A percentile compares a stretch with the other conserved stretches of the same genome.
phyloP scores from a whole-genome alignment of 2,113 vertebrate species.

The Thunnus maccoyii region DNA sequence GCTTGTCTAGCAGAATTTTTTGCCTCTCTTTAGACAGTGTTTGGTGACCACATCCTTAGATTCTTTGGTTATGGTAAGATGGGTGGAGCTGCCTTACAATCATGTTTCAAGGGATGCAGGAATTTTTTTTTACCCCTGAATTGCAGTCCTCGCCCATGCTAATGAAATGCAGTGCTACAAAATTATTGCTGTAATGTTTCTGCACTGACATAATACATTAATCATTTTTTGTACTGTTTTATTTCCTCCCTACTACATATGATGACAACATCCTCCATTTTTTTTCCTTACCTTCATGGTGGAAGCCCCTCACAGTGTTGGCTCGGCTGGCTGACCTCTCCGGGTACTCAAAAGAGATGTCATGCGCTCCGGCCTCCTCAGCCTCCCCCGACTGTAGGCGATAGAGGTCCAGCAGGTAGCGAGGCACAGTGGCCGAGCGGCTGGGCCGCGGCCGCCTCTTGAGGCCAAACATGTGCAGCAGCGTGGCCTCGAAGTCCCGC shows the following conservation, averaged over 20 bases:
- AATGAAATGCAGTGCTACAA: conserved; percentile 51
- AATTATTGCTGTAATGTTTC: conserved; percentile 39
- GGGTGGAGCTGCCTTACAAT: conserved; percentile 74
- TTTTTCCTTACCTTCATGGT: conserved; percentile 93
- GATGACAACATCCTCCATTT: rapidly evolving
- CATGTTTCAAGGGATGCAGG: conserved; percentile 67
- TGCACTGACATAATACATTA: conserved; percentile 24
- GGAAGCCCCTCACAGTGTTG: conserved; percentile 99
- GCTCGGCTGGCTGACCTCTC: conserved; percentile 95
- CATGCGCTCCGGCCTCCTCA: conserved; percentile 89
- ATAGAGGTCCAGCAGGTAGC: conserved; percentile 98
- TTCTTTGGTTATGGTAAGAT: conserved; percentile 75
- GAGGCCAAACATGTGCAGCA: conserved; percentile 99
- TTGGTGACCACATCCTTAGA: conserved; percentile 80
- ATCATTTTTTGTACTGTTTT: not conserved
- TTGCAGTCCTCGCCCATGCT: conserved; percentile 51
- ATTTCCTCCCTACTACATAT: not conserved
- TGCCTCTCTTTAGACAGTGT: conserved; percentile 65
- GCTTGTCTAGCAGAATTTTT: conserved; percentile 70
- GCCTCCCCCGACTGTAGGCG: conserved; percentile 96
- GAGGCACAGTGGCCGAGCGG: conserved; percentile 91
- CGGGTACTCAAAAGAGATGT: conserved; percentile 91
- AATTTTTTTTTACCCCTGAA: conserved; percentile 44
- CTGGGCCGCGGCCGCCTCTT: conserved; percentile 95
- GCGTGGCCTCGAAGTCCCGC: conserved; percentile 97